Evolutionary conservation across 2,888 invertebrate species (phyloP), one percentile per base, ranked within the genome.

Genomic region (Tetranychus piercei): DNA sequence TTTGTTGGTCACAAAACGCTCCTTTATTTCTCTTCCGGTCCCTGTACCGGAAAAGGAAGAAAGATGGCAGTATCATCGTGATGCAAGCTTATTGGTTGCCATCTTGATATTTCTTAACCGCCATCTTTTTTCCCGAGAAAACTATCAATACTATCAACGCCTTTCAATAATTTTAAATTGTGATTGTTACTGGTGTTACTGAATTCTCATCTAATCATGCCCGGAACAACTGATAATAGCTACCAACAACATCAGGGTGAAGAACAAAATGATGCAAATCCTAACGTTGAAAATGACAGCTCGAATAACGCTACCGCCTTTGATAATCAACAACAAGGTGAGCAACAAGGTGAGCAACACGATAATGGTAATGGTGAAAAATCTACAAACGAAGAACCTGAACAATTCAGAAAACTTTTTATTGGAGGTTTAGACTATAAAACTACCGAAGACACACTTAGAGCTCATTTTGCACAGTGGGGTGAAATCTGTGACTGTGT

Each of bases 341-440:
- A 69, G 1, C 20, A 69, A 11, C 69, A 55, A 55, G 22, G 34
- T 20, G 22, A 69, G 6, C 20, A 69, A 11, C 69, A 69, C 20
- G 69, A 69, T 69, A 69, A 69, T 69, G 69, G 20, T 23, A 69
- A 69, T 69, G 34, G 34, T 22, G 69, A 23, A 20, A 23, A 22
- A 7, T 18, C 18, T 18, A n/a, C 71, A 11, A 74, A 65, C 71
- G 77, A 77, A 72, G 81, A 81, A 77, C 78, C 80, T 22, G 80
- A 81, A 77, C 80, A 80, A 76, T 78, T 79, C 77, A 79, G 84
- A 89, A 96, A 96, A 82, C 84, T 96, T 74, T 96, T 96, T 81
- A 94, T 96, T 81, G 96, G 96, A n/a, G 95, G 95, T 15, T 84
- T 96, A 74, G 94, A 94, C 82, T 95, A 94, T 82, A 88, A 92